Base-by-base conservation (phyloP, 2,113 vertebrate genomes). In the Rhizomys pruinosus region DNA sequence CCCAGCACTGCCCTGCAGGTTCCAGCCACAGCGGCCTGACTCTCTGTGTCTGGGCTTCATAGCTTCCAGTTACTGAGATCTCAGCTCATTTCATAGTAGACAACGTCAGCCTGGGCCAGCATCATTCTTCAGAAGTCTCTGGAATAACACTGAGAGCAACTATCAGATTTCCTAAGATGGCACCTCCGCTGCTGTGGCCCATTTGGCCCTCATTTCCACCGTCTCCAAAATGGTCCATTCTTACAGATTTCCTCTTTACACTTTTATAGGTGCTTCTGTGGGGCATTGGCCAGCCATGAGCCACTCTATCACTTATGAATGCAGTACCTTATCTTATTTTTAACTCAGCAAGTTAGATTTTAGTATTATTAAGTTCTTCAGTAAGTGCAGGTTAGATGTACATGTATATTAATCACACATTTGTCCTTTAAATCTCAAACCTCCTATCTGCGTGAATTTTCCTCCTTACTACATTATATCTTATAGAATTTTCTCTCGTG, bases 371-470 rank as follows among this genome's bases (percentile, higher is more conserved):
- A 77, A 92, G 32, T 66, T 76, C 44, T 20, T 57, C 0, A 15
- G 16, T 66, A 27, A 64, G 55, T 42, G 39, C 86, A 66, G 11
- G 86, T 91, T 80, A 90, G 13, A 81, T 64, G 42, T 74, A 19
- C 34, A 29, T 27, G 25, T 32, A 4, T 71, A 55, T 76, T 68
- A 29, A 82, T 89, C 55, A 80, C 57, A 19, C 25, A 37, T 76
- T 90, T 94, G 37, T 34, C 87, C 89, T 71, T 86, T 66, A 22
- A 84, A 61, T 84, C 1, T 63, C 27, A 52, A 47, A 57, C 6
- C 57, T 39, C 71, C 29, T 68, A 2, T 63, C 42, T 87, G 22
- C 13, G n/a, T 81, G 92, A 68, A 42, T 77, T 87, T 95, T 94
- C 55, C 39, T 93, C 61, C 85, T 84, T 12, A 79, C 23, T 80